Percentiles rank a stretch among this genome's conserved stretches.
Conservation (phyloP, 2,113 vertebrate genomes). For the Gopherus evgoodei region DNA sequence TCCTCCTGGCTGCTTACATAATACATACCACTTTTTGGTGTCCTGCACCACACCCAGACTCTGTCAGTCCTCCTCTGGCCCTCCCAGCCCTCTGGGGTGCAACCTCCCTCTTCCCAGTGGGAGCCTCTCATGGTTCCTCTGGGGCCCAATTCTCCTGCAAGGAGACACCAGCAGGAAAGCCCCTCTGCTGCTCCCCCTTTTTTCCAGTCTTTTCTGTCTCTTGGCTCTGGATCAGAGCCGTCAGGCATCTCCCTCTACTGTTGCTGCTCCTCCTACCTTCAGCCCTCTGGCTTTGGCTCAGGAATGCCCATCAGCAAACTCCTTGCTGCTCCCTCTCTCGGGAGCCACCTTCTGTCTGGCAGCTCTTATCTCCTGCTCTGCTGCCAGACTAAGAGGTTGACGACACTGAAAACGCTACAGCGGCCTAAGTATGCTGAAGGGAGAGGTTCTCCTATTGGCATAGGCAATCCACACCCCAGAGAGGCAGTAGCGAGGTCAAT, state of each 20-base stretch:
- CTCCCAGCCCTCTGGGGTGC: too few relatives aligned
- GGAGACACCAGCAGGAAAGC: too few relatives aligned
- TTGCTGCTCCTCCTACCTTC: too few relatives aligned
- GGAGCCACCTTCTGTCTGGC: not conserved
- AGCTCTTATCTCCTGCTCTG: not conserved
- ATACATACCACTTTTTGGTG: not conserved
- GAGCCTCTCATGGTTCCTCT: not conserved
- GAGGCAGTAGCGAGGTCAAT: too few relatives aligned
- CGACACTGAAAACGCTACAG: not conserved
- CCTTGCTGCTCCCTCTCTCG: not conserved
- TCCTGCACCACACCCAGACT: not conserved
- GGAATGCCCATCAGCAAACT: not conserved
- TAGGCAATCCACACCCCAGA: not conserved
- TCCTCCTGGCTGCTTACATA: not conserved
- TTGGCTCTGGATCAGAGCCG: too few relatives aligned
- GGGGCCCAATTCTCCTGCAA: too few relatives aligned
- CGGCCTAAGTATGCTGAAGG: not conserved
- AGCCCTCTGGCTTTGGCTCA: not conserved
- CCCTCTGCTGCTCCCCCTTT: too few relatives aligned
- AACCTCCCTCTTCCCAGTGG: too few relatives aligned
- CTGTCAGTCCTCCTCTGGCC: not conserved
- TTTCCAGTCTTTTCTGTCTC: too few relatives aligned
- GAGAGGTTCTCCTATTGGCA: not conserved
- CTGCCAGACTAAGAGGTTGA: not conserved
- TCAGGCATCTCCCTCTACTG: too few relatives aligned